Conservation (phyloP, 2,888 invertebrate species). For the Orthosia cruda region DNA sequence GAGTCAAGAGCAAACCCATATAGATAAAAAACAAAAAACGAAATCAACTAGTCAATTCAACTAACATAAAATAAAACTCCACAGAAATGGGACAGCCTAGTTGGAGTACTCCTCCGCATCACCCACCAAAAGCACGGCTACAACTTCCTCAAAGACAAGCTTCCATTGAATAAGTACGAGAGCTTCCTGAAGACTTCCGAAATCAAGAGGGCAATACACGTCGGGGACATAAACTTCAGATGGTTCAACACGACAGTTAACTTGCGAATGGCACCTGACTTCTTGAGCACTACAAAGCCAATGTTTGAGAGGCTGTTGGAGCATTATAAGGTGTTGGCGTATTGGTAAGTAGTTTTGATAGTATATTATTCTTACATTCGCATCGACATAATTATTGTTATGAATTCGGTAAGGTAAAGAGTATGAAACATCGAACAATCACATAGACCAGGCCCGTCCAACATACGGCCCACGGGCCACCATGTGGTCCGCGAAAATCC, state of each 20-base stretch:
- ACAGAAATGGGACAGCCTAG: conserved; percentile 81
- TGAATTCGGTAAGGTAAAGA: too few species aligned
- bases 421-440: too few species aligned
- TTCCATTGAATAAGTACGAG: conserved; percentile 74
- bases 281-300: conserved; percentile 80
- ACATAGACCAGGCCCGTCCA: too few species aligned
- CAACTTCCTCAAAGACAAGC: conserved; percentile 84
- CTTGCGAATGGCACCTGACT: conserved; percentile 78
- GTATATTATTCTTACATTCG: too few species aligned
- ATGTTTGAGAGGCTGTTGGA: conserved; percentile 82
- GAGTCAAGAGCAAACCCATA: too few species aligned
- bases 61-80: background rate
- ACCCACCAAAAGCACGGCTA: conserved; percentile 84
- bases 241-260: conserved; percentile 85
- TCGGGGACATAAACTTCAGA: conserved; percentile 80
- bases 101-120: conserved; percentile 76
- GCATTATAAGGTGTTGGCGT: conserved; percentile 83
- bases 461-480: too few species aligned
- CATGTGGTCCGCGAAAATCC: too few species aligned
- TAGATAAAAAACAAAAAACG: too few species aligned
- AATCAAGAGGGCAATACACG: conserved; percentile 84
- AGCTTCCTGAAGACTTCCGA: conserved; percentile 74
- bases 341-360: too few species aligned
- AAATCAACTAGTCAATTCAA: background rate
- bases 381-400: too few species aligned